Evolutionary conservation across 1,140 invertebrate species (phyloP).

Genomic region (Papilio aristodemus): DNA sequence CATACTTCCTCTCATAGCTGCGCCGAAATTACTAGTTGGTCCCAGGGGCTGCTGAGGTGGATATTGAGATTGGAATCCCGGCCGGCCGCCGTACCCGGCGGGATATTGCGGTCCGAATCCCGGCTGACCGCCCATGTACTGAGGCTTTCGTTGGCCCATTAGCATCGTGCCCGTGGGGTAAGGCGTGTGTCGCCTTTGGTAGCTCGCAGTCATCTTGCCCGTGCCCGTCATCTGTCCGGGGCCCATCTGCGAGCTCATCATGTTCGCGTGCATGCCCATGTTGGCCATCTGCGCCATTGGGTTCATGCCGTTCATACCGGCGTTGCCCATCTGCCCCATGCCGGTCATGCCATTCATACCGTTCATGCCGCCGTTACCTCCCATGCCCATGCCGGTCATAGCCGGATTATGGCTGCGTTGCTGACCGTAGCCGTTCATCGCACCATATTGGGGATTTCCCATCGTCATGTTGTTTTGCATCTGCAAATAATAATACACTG

Average conservation of each 20-base stretch:
- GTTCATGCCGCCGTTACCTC: slow-evolving; percentile 82
- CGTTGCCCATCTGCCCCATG: slow-evolving; percentile 79
- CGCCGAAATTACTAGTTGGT: slow-evolving; percentile 80
- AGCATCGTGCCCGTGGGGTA: slow-evolving; percentile 91
- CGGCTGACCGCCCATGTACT: slow-evolving; percentile 79
- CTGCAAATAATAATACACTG: slow-evolving; percentile 51
- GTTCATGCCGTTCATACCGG: slow-evolving; percentile 78
- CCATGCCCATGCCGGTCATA: slow-evolving; percentile 84
- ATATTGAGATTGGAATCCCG: slow-evolving; percentile 85
- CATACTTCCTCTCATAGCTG: slow-evolving; percentile 76
- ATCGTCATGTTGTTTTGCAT: slow-evolving; percentile 81
- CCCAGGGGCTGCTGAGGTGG: slow-evolving; percentile 84
- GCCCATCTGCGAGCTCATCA: slow-evolving; percentile 82
- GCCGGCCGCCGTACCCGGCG: slow-evolving; percentile 80
- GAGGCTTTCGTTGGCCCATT: slow-evolving; percentile 88
- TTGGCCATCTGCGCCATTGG: slow-evolving; percentile 85
- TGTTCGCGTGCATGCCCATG: slow-evolving; percentile 84
- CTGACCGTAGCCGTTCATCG: slow-evolving; percentile 80
- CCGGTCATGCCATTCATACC: slow-evolving; percentile 80
- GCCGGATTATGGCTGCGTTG: slow-evolving; percentile 79
- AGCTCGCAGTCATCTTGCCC: slow-evolving; percentile 82
- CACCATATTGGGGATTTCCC: slow-evolving; percentile 79
- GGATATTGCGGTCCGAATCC: slow-evolving; percentile 83
- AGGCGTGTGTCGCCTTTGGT: slow-evolving; percentile 86
- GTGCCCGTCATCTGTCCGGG: slow-evolving; percentile 79